Evolutionary conservation across 2,888 invertebrate species (phyloP).

Genomic region (Drosophila infuscata): DNA sequence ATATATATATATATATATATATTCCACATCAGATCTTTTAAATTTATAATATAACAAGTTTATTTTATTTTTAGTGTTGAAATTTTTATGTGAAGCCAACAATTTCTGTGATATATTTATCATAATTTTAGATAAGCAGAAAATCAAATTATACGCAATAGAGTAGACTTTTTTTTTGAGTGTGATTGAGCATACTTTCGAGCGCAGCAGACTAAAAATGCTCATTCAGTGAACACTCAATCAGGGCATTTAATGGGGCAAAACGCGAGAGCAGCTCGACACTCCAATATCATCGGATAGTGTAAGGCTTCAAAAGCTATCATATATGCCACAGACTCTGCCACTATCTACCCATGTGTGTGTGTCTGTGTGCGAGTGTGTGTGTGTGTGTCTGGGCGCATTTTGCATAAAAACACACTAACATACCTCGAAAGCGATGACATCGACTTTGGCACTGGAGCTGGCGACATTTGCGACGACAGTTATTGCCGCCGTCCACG

Average conservation of each 20-base stretch:
- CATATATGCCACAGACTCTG: constrained; percentile 30
- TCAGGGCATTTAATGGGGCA: constrained; percentile 78
- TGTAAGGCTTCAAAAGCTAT: constrained; percentile 27
- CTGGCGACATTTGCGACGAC: constrained; percentile 80
- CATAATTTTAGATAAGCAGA: neutral
- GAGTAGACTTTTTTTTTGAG: neutral
- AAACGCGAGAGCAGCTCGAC: constrained; percentile 56
- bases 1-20: neutral
- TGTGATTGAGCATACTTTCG: constrained; percentile 40
- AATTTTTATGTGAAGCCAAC: neutral
- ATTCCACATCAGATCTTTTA: neutral
- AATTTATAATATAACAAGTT: too few relatives aligned
- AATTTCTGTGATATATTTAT: neutral
- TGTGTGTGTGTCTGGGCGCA: constrained; percentile 46
- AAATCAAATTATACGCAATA: neutral
- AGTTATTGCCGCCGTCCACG: constrained; percentile 78
- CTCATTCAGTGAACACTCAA: constrained; percentile 77
- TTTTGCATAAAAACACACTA: constrained; percentile 79
- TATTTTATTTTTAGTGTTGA: neutral
- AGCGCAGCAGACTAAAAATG: constrained; percentile 63
- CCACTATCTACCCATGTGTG: constrained; percentile 1
- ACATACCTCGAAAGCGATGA: constrained; percentile 57
- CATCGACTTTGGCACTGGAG: constrained; percentile 44
- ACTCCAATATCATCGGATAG: constrained; percentile 33
- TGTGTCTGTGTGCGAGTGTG: neutral